A percentile compares a stretch with the other conserved stretches of the same genome.
Evolutionary conservation across 2,888 invertebrate species (phyloP).

Genomic region (Xestoiulus laeticollis): DNA sequence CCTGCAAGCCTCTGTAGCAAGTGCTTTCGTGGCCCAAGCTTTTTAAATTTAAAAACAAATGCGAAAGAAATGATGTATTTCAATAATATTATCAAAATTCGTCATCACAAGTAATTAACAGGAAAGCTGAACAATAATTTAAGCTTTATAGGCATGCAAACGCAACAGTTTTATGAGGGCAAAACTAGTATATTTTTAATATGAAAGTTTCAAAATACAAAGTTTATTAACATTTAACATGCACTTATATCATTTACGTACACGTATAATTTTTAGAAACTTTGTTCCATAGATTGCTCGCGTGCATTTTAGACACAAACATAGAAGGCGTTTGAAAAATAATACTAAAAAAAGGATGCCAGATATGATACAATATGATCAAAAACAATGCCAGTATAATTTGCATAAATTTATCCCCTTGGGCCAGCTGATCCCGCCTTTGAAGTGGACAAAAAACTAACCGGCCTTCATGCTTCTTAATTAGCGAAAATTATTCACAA

Average conservation of each 20-base stretch:
- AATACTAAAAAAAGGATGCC: not conserved
- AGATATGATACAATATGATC: not conserved
- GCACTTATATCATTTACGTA: no score
- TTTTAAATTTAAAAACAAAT: no score
- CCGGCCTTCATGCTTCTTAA: not conserved
- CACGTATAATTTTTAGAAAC: not conserved
- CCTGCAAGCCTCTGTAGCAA: no score
- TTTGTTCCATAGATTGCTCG: not conserved
- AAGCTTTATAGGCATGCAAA: no score
- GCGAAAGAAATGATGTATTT: no score
- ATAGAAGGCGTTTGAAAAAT: not conserved
- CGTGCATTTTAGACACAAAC: not conserved
- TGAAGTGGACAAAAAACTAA: not conserved
- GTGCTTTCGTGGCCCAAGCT: no score
- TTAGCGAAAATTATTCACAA: not conserved
- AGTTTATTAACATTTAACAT: not conserved
- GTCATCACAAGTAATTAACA: no score
- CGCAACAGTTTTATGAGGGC: no score
- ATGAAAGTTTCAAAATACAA: not conserved
- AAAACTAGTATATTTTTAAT: no score
- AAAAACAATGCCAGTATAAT: not conserved
- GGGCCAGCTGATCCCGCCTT: not conserved
- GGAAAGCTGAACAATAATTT: no score
- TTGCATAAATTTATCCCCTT: not conserved
- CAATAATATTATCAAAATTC: no score